Evolutionary conservation across 1,140 invertebrate genomes (phyloP).

Genomic region (Bursaphelenchus mucronatus): DNA sequence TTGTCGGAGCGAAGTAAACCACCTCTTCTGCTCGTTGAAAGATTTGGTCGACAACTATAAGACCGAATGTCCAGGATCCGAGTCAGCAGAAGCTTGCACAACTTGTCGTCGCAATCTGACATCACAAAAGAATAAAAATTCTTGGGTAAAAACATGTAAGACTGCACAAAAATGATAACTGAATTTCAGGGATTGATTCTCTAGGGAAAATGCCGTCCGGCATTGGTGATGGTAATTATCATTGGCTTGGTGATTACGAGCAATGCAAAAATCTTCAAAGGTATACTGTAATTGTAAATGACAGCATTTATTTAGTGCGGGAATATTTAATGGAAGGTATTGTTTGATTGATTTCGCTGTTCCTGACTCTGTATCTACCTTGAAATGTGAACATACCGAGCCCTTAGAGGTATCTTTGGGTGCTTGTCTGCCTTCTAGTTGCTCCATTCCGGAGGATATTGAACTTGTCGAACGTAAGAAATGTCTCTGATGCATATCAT

Average conservation of each 20-base stretch:
- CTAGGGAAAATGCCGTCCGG: conserved; percentile 58
- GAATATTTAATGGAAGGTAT: conserved; percentile 52
- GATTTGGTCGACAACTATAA: conserved; percentile 24
- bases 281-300: conserved; percentile 30
- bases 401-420: conserved; percentile 39
- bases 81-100: conserved; percentile 39
- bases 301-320: conserved; percentile 27
- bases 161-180: not conserved
- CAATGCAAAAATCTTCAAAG: conserved; percentile 43
- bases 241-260: conserved; percentile 59
- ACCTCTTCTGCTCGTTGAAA: conserved; percentile 48
- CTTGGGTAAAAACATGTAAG: conserved; percentile 55
- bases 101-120: conserved; percentile 39
- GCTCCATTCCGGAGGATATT: conserved; percentile 27
- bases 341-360: conserved; percentile 56
- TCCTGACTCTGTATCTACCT: conserved; percentile 17
- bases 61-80: conserved; percentile 38
- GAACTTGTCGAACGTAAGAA: conserved; percentile 38
- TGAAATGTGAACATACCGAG: conserved; percentile 19
- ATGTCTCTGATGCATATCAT: not conserved
- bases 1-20: conserved; percentile 39
- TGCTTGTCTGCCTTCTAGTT: conserved; percentile 40
- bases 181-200: conserved; percentile 52
- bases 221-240: conserved; percentile 59
- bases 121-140: conserved; percentile 36